phyloP scores from a whole-genome alignment of 2,888 invertebrate genomes.

The Torymus texanus region DNA sequence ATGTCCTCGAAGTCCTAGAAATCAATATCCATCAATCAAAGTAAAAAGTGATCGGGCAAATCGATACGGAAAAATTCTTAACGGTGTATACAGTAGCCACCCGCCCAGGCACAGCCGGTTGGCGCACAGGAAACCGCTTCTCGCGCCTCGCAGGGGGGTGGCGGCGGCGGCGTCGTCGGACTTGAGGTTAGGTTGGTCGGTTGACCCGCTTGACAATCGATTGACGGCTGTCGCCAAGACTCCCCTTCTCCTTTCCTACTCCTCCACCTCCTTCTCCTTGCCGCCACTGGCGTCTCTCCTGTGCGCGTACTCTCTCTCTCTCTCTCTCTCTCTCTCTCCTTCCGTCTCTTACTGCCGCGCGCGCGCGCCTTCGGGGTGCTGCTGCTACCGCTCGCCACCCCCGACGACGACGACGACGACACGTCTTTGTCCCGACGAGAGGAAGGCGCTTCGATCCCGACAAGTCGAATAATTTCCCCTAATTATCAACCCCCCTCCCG shows the following conservation, averaged over 20 bases:
- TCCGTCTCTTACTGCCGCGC: too few species aligned
- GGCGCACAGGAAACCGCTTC: neutral
- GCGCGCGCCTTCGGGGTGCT: conserved; percentile 67
- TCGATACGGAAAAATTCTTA: neutral
- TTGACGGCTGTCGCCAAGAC: conserved; percentile 76
- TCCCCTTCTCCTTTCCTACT: conserved; percentile 64
- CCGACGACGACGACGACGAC: too few species aligned
- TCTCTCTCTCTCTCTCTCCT: conserved; percentile 63
- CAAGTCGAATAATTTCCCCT: conserved; percentile 62
- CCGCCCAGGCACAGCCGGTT: neutral
- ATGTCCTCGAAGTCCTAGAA: too few species aligned
- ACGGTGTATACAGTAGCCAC: neutral
- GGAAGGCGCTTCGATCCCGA: conserved; percentile 30
- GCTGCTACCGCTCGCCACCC: conserved; percentile 61
- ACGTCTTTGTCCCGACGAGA: conserved; percentile 69
- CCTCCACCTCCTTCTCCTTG: conserved; percentile 44
- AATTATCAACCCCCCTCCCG: conserved; percentile 58
- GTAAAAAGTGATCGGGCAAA: neutral
- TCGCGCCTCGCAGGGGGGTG: conserved; percentile 43
- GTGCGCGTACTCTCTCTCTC: conserved; percentile 34
- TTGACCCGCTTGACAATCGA: conserved; percentile 76
- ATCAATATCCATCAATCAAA: neutral
- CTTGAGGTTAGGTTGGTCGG: conserved; percentile 71
- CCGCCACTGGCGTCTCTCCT: conserved; percentile 49
- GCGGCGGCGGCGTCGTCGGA: conserved; percentile 56